Base-by-base conservation (phyloP, 2,888 invertebrate genomes). In the Oscheius sp. region DNA sequence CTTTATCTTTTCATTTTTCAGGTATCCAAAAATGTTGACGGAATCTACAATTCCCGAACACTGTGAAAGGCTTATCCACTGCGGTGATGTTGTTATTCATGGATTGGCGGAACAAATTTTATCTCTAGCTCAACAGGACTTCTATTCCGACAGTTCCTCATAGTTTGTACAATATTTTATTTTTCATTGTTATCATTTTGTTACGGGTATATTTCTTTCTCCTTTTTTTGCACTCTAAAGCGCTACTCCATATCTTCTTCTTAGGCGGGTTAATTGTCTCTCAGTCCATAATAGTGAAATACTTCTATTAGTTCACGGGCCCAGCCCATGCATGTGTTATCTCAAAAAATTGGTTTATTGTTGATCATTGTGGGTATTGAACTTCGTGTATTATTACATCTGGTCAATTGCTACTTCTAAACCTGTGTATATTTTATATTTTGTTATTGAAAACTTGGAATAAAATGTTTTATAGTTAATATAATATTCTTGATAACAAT, bases 241-340 rank as follows among this genome's bases (percentile, higher is more conserved):
- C 3, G 27, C n/a, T 13, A 25, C 27, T 29, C 13, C 23, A 23
- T 55, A 55, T 55, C 13, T 18, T 53, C 18, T 7, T 21, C n/a
- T n/a, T n/a, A n/a, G n/a, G 21, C 25, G 53, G 35, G 35, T 35
- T 35, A 35, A 3, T 35, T 9, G 35, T 35, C 35, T 35, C 35
- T 35, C 35, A 35, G 9, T 35, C n/a, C 35, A 35, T 35, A 35
- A 35, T 35, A 35, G 35, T 35, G 5, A 35, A 35, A 35, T 35
- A 35, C 21, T 53, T 18, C n/a, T n/a, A n/a, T 53, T 53, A 18
- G 53, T 27, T 29, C 35, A 29, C 49, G 58, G 58, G 58, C 27
- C 58, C 58, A 29, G 49, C 55, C 27, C 35, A 58, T 58, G 58
- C 58, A 58, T 58, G 58, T 27, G 5, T 35, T 23, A 12, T 21